phyloP scores from a whole-genome alignment of 2,888 invertebrate genomes.

The Andrena hattorfiana region DNA sequence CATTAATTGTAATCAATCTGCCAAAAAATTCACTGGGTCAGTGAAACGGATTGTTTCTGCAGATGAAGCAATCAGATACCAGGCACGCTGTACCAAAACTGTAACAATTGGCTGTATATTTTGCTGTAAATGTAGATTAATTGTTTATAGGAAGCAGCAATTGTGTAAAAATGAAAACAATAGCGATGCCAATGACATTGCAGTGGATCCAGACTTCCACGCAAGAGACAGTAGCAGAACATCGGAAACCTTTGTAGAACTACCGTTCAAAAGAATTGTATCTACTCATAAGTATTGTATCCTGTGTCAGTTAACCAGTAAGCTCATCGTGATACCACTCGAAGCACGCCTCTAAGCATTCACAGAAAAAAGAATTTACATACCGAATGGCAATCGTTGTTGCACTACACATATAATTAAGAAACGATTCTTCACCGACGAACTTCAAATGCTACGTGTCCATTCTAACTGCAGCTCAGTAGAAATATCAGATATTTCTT shows the following conservation, averaged over 20 bases:
- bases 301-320: not conserved
- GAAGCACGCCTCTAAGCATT: slow-evolving; percentile 59
- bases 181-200: not conserved
- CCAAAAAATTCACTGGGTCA: not conserved
- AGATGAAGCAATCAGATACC: not conserved
- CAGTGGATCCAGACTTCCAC: slow-evolving; percentile 17
- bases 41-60: not conserved
- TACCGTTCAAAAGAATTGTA: slow-evolving; percentile 3
- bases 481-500: not conserved
- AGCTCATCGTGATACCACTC: slow-evolving; percentile 2
- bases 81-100: not conserved
- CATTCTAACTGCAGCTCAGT: slow-evolving; percentile 8
- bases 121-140: not conserved
- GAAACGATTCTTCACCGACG: slow-evolving; percentile 59
- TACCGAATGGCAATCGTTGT: slow-evolving; percentile 67
- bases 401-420: slow-evolving; percentile 64
- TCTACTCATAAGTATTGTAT: slow-evolving; percentile 2
- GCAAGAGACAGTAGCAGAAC: not conserved
- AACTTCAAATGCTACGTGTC: slow-evolving; percentile 38
- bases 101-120: not conserved
- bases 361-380: slow-evolving; percentile 53
- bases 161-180: not conserved
- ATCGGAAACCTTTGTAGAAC: slow-evolving; percentile 4
- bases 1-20: not conserved
- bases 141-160: not conserved